These are phyloP conservation scores for Eleginops maclovinus DNA, from an alignment of 2,113 vertebrate species.

Conservation along the genomic window DNA sequence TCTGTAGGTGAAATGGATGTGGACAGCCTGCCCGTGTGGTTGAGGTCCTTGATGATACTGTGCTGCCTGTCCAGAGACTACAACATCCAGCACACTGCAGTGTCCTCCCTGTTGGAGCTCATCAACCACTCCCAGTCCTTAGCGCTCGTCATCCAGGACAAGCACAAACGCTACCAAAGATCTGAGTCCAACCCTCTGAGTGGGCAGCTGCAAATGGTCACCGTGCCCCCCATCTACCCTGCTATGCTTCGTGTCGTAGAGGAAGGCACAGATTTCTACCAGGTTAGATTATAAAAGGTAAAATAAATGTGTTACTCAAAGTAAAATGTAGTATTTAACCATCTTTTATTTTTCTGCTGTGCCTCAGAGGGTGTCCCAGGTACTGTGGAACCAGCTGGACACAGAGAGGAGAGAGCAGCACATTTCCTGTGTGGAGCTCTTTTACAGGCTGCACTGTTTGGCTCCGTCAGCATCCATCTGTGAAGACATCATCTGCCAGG, in stretches of 20 bases:
- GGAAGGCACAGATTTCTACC: conserved; percentile 93
- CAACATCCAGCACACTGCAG: conserved; percentile 90
- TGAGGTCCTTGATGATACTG: conserved; percentile 92
- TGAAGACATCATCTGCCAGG: conserved; percentile 96
- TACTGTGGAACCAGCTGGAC: conserved; percentile 94
- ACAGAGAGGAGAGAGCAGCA: conserved; percentile 93
- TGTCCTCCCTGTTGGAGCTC: conserved; percentile 92
- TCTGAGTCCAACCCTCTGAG: conserved; percentile 88
- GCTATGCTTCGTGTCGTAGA: conserved; percentile 86
- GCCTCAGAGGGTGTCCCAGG: conserved; percentile 89
- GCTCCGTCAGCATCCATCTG: conserved; percentile 93
- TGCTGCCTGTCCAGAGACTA: conserved; percentile 92
- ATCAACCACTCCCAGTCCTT: conserved; percentile 97
- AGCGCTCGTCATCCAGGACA: conserved; percentile 94
- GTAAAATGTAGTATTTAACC: neutral
- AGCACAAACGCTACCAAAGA: conserved; percentile 88
- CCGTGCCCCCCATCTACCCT: conserved; percentile 91
- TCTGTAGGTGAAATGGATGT: conserved; percentile 74
- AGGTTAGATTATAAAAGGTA: conserved; percentile 79
- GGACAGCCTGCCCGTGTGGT: conserved; percentile 87
- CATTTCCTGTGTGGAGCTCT: conserved; percentile 92
- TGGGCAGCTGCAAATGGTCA: conserved; percentile 95
- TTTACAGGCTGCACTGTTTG: conserved; percentile 95
- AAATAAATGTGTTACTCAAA: neutral
- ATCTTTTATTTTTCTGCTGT: neutral